Percentiles rank a stretch among this genome's conserved stretches.
These are phyloP conservation scores for Mustela nigripes DNA, from an alignment of 2,113 vertebrate species.

Conservation along the genomic window DNA sequence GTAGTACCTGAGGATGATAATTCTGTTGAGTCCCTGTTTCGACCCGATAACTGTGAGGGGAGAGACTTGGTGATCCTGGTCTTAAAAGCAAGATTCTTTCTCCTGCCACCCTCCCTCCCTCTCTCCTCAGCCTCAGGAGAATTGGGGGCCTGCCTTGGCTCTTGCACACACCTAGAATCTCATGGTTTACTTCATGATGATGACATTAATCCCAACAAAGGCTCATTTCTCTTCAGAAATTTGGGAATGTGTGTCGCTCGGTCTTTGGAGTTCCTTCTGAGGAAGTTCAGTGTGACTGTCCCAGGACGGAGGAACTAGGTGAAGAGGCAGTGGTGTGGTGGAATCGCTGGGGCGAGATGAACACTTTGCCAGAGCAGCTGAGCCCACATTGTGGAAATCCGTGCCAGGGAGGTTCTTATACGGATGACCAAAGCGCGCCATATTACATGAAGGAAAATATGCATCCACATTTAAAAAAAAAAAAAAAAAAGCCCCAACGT, in stretches of 20 bases:
- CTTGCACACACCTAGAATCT: background rate
- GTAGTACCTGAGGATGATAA: background rate
- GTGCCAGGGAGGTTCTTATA: fast-evolving
- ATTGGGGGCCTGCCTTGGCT: background rate
- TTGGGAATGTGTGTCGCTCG: background rate
- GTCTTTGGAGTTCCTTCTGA: background rate
- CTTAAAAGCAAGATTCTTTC: background rate
- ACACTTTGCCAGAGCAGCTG: background rate
- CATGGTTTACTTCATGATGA: background rate
- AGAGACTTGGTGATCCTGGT: fast-evolving
- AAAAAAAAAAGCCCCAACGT: background rate
- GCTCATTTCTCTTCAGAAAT: background rate
- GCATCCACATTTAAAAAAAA: background rate
- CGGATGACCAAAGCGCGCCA: background rate
- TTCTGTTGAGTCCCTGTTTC: background rate
- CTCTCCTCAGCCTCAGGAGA: background rate
- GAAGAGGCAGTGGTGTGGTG: no score
- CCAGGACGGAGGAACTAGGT: background rate
- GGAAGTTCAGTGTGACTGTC: background rate
- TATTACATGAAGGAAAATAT: background rate
- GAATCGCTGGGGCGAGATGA: background rate
- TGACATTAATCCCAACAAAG: background rate
- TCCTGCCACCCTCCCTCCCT: background rate
- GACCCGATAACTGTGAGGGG: background rate
- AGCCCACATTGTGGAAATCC: background rate